Base-by-base conservation (phyloP, 2,888 invertebrate species). In the Microctonus hyperodae region DNA sequence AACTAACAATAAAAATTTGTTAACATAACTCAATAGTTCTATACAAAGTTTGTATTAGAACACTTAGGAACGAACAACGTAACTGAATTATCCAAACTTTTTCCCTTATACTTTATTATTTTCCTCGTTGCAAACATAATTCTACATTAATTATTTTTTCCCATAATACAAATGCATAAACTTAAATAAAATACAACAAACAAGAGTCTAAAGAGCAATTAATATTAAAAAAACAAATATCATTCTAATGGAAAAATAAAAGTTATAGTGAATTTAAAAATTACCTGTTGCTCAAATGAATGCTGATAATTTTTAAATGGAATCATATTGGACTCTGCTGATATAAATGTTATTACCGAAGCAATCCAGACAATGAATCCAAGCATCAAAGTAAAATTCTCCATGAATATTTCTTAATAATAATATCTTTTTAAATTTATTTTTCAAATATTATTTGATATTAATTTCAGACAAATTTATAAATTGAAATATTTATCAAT, bases 211-310 rank as follows among this genome's bases (percentile, higher is more conserved):
- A 37, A 37, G n/a, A n/a, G n/a, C n/a, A 37, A 13, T 4, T 25
- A 7, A 16, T 40, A 23, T 59, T 22, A 40, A 59, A 22, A 22
- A 40, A 22, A 40, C 16, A 28, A 10, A n/a, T n/a, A n/a, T n/a
- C n/a, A n/a, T n/a, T n/a, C n/a, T n/a, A n/a, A n/a, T n/a, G n/a
- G n/a, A n/a, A n/a, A n/a, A n/a, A n/a, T n/a, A n/a, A n/a, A 22
- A 23, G 25, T 23, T 20, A 35, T 2, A 35, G 11, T 1, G 31
- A 28, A 16, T 3, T 35, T 28, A 16, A 31, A 51, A 10, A 67
- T 72, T 77, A 77, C 77, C 77, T 77, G 77, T 77, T 77, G 77
- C 72, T 72, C 73, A 68, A 71, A 73, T n/a, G 67, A 73, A 31
- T 31, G 31, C 40, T 67, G 23, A 55, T 67, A 55, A 67, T 69